Conservation (phyloP, 2,113 vertebrate species). For the Xenopus laevis region DNA sequence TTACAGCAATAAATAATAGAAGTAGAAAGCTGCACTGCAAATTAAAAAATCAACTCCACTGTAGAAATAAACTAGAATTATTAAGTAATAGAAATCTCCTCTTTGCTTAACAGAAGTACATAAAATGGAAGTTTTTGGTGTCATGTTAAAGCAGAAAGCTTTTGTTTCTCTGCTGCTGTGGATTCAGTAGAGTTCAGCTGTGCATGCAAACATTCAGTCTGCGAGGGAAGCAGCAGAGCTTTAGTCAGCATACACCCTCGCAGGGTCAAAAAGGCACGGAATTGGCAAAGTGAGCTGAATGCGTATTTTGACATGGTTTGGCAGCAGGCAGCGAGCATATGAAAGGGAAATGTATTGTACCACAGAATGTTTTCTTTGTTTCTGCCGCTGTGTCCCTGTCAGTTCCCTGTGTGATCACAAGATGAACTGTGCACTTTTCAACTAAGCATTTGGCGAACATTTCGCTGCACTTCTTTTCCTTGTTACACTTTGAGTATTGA, state of each 20-base stretch:
- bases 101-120: no score
- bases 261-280: constrained; percentile 25
- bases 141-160: no score
- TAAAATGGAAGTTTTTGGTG: no score
- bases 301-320: constrained; percentile 14
- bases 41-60: no score
- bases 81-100: no score
- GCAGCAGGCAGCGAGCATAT: constrained; percentile 3
- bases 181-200: no score
- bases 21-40: no score
- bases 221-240: neutral
- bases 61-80: no score
- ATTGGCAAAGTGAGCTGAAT: constrained; percentile 2
- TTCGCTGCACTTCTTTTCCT: neutral
- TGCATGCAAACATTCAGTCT: no score
- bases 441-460: neutral
- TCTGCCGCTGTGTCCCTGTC: constrained; percentile 9
- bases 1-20: no score
- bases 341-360: constrained; percentile 11
- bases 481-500: no score
- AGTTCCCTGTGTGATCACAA: neutral
- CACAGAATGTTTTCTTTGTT: neutral
- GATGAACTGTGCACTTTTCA: constrained; percentile 14
- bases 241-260: constrained; percentile 3
- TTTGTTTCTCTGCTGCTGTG: no score